Conservation (phyloP, 2,888 invertebrate genomes). For the Cylloceria caligata region DNA sequence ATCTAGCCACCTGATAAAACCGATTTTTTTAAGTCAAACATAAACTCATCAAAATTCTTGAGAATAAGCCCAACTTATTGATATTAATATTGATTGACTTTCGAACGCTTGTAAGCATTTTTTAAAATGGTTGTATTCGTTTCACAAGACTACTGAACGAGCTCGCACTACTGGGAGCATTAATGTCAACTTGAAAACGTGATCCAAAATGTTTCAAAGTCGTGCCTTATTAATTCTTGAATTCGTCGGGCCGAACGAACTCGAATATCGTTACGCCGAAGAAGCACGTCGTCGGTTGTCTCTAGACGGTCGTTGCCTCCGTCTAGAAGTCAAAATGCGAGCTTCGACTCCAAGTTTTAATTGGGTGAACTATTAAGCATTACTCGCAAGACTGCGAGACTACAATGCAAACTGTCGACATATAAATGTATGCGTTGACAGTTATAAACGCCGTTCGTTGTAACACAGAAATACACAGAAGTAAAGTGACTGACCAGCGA, state of each 20-base stretch:
- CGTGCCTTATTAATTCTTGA: background rate
- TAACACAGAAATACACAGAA: background rate
- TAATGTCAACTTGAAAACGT: background rate
- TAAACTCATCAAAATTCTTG: too few relatives aligned
- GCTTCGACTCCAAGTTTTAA: slow-evolving; percentile 21
- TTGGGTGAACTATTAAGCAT: slow-evolving; percentile 16
- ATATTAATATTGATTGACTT: background rate
- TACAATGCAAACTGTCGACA: slow-evolving; percentile 1
- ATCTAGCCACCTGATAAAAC: too few relatives aligned
- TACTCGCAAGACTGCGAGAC: background rate
- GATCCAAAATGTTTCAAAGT: background rate
- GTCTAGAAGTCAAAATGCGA: slow-evolving; percentile 11
- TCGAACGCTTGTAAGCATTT: background rate
- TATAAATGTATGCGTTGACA: too few relatives aligned
- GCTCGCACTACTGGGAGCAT: background rate
- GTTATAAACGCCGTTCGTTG: too few relatives aligned
- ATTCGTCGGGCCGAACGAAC: background rate
- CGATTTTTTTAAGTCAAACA: too few relatives aligned
- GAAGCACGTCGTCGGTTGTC: slow-evolving; percentile 1
- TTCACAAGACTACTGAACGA: background rate
- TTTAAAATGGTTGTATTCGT: background rate
- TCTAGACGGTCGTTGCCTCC: background rate
- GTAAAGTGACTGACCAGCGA: background rate
- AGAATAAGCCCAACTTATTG: too few relatives aligned
- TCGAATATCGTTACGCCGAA: background rate